These are phyloP conservation scores for Glyptemys insculpta DNA, from an alignment of 2,797 vertebrate species.

Conservation along the genomic window DNA sequence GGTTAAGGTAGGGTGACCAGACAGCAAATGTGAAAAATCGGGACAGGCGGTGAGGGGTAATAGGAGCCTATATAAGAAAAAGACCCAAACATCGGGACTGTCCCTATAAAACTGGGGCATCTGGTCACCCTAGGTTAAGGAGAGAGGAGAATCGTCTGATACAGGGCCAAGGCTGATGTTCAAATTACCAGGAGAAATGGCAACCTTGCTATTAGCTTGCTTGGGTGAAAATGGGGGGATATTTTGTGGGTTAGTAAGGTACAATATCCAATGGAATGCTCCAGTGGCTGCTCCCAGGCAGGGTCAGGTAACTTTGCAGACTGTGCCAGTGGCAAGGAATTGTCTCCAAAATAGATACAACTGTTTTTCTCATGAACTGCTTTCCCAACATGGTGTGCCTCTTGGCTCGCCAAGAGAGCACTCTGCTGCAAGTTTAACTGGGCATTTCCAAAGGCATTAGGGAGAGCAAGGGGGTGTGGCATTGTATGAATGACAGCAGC, in stretches of 20 bases:
- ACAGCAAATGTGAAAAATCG: no score
- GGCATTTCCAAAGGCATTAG: constrained; percentile 9
- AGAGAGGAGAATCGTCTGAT: background rate
- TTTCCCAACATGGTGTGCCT: background rate
- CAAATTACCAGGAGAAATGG: background rate
- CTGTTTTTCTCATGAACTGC: background rate
- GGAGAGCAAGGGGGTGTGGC: background rate
- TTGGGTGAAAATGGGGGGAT: background rate
- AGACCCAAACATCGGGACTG: no score
- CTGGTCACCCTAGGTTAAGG: background rate
- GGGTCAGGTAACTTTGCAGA: background rate
- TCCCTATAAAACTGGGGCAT: no score
- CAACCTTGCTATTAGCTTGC: background rate
- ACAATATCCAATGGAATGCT: fast-evolving
- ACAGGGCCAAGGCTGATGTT: background rate
- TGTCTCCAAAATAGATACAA: background rate
- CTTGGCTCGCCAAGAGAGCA: no score
- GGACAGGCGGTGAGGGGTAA: no score
- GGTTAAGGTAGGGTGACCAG: background rate
- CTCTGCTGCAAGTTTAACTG: background rate
- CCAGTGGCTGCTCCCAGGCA: background rate
- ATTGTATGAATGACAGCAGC: constrained; percentile 6
- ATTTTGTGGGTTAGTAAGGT: background rate
- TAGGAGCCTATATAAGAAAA: no score
- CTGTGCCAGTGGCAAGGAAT: background rate